phyloP scores from a whole-genome alignment of 30 jellyfish, hydroid and myxozoan species.

The Haliclystus octoradiatus region DNA sequence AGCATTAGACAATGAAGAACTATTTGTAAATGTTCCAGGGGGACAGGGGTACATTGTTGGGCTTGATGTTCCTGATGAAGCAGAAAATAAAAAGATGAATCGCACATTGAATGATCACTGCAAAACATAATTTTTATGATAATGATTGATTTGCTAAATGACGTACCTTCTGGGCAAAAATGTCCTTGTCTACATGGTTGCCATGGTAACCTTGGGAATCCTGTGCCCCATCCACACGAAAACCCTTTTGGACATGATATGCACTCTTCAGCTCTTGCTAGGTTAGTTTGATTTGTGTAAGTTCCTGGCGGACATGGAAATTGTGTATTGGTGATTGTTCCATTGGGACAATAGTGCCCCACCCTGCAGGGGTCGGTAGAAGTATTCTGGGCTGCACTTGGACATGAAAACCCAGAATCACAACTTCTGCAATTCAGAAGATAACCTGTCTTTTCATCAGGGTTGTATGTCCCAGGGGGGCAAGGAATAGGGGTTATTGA shows the following conservation, averaged over 20 bases:
- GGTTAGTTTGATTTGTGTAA: conserved; percentile 74
- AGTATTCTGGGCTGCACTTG: conserved; percentile 41
- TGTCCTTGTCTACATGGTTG: conserved; percentile 87
- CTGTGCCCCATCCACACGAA: conserved; percentile 64
- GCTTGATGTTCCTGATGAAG: too few relatives aligned
- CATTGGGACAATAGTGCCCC: conserved; percentile 90
- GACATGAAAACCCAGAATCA: conserved; percentile 87
- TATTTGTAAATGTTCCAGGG: conserved; percentile 68
- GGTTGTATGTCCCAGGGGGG: conserved; percentile 91
- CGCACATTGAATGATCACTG: too few relatives aligned
- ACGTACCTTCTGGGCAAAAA: conserved; percentile 82
- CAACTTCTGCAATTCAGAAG: conserved; percentile 69
- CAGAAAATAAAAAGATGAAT: too few relatives aligned
- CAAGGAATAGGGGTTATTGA: conserved; percentile 80
- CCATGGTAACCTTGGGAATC: conserved; percentile 52
- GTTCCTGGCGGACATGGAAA: conserved; percentile 96
- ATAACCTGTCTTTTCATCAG: conserved; percentile 58
- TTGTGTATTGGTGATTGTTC: conserved; percentile 56
- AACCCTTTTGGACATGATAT: conserved; percentile 75
- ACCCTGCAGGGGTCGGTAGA: conserved; percentile 81
- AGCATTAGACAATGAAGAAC: conserved; percentile 39
- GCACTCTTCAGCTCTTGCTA: conserved; percentile 41
- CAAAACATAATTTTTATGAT: too few relatives aligned
- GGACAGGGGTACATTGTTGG: conserved; percentile 71
- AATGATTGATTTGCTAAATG: too few relatives aligned